Evolutionary conservation across 2,888 invertebrate species (phyloP), one percentile per base, ranked within the genome.

Genomic region (Cryptosula pallasiana): DNA sequence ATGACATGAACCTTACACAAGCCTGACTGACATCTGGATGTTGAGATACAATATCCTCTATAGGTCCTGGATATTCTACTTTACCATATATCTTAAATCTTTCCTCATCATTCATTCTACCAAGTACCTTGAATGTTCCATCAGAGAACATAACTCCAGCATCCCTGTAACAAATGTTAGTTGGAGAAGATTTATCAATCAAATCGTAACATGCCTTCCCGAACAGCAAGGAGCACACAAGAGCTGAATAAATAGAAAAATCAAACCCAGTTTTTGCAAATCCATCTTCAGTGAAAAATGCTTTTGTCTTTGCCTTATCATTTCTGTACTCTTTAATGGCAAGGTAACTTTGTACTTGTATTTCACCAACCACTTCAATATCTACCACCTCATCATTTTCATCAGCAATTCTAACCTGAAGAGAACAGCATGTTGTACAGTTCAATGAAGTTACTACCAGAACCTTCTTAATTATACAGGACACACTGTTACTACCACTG

Each of bases 11-110:
- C n/a, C 63, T 32, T 63, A 63, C 63, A 13, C 13, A 63, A 13
- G 27, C 32, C 3, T 63, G 25, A 9, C 27, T 63, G 13, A 63
- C 5, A 13, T 27, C 63, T 25, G 63, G 63, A 34, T 63, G 27
- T 32, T 32, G 20, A 13, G 63, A 29, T 2, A 63, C 9, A 9
- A 63, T 27, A 3, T 63, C 34, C n/a, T 63, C 63, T 3, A 63
- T 63, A 13, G 63, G 63, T 32, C 63, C 63, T 5, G 63, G 34
- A 27, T 63, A 63, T 9, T 25, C 27, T 25, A 63, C 63, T 13
- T 63, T 27, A 13, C 63, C 63, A 32, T 32, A 63, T 29, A 63
- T 27, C 32, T 63, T 63, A 63, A 63, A 63, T 34, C 63, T 63
- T 2, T 25, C 27, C 5, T 20, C 34, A 32, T 63, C 63, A 25